These are phyloP conservation scores for Lasioglossum malachurum DNA, from an alignment of 2,888 invertebrate species.

Conservation along the genomic window DNA sequence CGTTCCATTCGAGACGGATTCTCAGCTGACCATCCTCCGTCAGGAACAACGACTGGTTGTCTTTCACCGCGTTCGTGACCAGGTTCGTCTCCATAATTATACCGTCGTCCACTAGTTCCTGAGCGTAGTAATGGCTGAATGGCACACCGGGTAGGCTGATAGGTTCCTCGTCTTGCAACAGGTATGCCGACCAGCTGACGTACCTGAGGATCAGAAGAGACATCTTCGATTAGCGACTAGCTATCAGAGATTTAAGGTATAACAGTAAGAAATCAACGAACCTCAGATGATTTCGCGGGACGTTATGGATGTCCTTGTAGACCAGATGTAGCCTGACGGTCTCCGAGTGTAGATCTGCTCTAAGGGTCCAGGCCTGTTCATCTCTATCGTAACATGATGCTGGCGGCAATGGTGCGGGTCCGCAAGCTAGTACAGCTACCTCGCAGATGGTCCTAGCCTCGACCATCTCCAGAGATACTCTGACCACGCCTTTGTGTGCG, in stretches of 20 bases:
- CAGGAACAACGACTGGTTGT: slow-evolving; percentile 89
- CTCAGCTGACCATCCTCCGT: slow-evolving; percentile 91
- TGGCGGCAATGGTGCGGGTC: slow-evolving; percentile 86
- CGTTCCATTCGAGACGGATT: slow-evolving; percentile 93
- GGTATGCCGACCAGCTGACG: slow-evolving; percentile 90
- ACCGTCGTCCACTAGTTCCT: slow-evolving; percentile 92
- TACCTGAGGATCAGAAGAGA: slow-evolving; percentile 80
- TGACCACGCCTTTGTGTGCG: slow-evolving; percentile 87
- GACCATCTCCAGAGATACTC: slow-evolving; percentile 90
- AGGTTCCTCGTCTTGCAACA: slow-evolving; percentile 88
- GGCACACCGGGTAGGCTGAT: slow-evolving; percentile 90
- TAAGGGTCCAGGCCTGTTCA: slow-evolving; percentile 91
- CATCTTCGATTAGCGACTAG: not conserved
- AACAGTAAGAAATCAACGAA: slow-evolving; percentile 67
- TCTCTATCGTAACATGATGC: slow-evolving; percentile 92
- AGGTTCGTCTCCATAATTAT: slow-evolving; percentile 93
- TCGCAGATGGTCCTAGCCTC: slow-evolving; percentile 90
- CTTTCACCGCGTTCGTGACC: slow-evolving; percentile 90
- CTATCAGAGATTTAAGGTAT: not conserved
- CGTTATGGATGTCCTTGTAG: slow-evolving; percentile 91
- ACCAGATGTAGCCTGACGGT: slow-evolving; percentile 91
- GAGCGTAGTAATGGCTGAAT: slow-evolving; percentile 92
- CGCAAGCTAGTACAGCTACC: slow-evolving; percentile 86
- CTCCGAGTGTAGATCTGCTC: slow-evolving; percentile 92
- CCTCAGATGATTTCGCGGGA: slow-evolving; percentile 91